Base-by-base conservation (phyloP, 1,140 invertebrate genomes). In the Phenacoccus solenopsis region DNA sequence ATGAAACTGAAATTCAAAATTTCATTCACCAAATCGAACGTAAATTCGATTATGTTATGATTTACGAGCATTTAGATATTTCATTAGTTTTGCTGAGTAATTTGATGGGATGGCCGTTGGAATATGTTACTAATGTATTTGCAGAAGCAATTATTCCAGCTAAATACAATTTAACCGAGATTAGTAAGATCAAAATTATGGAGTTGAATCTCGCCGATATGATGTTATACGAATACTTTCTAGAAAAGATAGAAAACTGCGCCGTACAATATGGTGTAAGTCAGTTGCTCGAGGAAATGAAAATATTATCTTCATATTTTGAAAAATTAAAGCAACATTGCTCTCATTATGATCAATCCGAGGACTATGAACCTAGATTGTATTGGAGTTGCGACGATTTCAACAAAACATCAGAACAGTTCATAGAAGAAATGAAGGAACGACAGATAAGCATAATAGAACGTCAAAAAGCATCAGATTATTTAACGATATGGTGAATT, bases 51-150 rank as follows among this genome's bases (percentile, higher is more conserved):
- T 73, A 84, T 4, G 78, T 84, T 21, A 78, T 84, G 78, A 79
- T 84, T 22, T 76, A 80, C 1, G 83, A 84, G 72, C 77, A 79
- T 72, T 81, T 84, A 74, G 81, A 84, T 68, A 80, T 82, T 72
- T 84, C 82, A 1, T 72, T 84, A n/a, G 76, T 84, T 32, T 74
- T 84, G 7, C 74, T 84, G 38, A 76, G 75, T 28, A 73, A 82
- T 69, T 70, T 79, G 7, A 77, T 84, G 28, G 81, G 80, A 70
- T 84, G 83, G 83, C 74, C 77, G 20, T 70, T 80, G 7, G 76
- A 79, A 56, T 78, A 83, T 71, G 74, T 84, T 4, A 71, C 81
- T 77, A 68, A 73, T 82, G n/a, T 76, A 72, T 32, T 32, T 79
- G 1, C 82, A 81, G 72, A 73, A 75, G 10, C 72, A 79, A 12